These are phyloP conservation scores for Poeciliopsis gracilis DNA, from an alignment of 2,797 vertebrate genomes.

Conservation along the genomic window DNA sequence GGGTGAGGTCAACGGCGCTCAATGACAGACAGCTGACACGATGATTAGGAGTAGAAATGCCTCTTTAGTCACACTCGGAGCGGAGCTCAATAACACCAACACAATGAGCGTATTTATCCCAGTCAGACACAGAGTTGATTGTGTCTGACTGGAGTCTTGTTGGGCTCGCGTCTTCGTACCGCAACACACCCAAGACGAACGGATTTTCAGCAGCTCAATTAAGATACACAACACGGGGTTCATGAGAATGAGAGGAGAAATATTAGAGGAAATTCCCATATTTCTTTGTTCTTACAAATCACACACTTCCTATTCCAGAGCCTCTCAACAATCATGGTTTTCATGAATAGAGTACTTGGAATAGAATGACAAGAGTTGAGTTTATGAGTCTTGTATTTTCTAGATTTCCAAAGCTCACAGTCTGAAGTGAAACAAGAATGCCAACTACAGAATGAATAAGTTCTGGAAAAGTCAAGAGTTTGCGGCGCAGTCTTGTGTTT, in stretches of 20 bases:
- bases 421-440: not conserved
- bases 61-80: constrained; percentile 25
- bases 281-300: not conserved
- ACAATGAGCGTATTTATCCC: constrained; percentile 2
- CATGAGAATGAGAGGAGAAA: not conserved
- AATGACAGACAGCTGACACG: constrained; percentile 57
- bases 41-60: constrained; percentile 28
- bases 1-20: constrained; percentile 46
- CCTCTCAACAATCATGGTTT: not conserved
- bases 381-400: not conserved
- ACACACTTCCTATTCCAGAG: not conserved
- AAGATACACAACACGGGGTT: not conserved
- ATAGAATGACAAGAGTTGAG: not conserved
- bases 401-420: not conserved
- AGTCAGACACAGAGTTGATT: not conserved
- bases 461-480: no score
- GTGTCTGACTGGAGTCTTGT: not conserved
- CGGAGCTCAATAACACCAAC: constrained; percentile 22
- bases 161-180: not conserved
- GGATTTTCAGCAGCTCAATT: not conserved
- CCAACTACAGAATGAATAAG: not conserved
- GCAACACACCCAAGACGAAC: not conserved
- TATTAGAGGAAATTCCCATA: not conserved
- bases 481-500: no score
- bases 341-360: not conserved